A percentile compares a stretch with the other conserved stretches of the same genome.
Conservation (phyloP, 2,113 vertebrate species). For the Fulica atra region DNA sequence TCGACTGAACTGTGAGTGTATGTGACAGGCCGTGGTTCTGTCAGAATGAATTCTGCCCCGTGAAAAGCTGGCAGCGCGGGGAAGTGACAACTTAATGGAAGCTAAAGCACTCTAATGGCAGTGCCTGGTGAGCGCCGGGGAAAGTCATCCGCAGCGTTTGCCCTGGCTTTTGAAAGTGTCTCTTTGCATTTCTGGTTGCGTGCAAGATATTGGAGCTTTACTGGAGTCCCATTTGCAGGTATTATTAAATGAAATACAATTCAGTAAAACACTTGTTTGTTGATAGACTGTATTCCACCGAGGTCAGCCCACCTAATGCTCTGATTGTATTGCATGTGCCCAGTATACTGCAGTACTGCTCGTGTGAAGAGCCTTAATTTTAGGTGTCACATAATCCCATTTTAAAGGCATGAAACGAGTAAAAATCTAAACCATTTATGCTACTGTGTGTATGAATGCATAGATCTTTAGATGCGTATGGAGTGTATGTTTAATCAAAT, state of each 20-base stretch:
- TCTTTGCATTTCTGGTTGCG: conserved; percentile 31
- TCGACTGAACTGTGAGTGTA: conserved; percentile 70
- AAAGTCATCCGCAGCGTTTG: conserved; percentile 39
- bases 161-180: conserved; percentile 69
- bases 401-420: background rate
- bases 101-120: conserved; percentile 77
- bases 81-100: conserved; percentile 82
- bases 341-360: background rate
- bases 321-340: background rate
- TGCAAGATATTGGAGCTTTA: background rate
- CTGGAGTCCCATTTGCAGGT: background rate
- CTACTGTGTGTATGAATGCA: no score
- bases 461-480: background rate
- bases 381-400: background rate
- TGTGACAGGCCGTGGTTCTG: conserved; percentile 74
- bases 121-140: conserved; percentile 56
- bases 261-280: background rate
- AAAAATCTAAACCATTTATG: background rate
- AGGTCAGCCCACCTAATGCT: background rate
- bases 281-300: background rate
- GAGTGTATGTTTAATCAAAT: background rate
- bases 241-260: background rate
- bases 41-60: conserved; percentile 75
- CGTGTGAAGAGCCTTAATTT: background rate
- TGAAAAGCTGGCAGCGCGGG: conserved; percentile 58